Evolutionary conservation across 2,797 vertebrate species (phyloP).

Genomic region (Gymnoscopelus braueri): DNA sequence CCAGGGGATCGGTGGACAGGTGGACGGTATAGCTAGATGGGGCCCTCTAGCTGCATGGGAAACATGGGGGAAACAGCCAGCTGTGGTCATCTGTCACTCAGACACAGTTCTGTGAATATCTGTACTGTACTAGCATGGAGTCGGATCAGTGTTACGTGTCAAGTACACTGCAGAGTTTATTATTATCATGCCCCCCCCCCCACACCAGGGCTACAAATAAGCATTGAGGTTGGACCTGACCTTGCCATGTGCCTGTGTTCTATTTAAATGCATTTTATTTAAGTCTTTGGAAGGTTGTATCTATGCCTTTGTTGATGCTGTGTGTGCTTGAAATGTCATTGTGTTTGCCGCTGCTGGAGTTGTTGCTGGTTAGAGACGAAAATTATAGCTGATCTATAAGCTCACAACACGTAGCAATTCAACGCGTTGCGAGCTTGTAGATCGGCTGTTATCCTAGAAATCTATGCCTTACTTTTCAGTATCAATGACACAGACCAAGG

Average conservation of each 20-base stretch:
- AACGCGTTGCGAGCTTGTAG: too few species aligned
- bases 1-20: conserved; percentile 46
- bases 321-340: conserved; percentile 5
- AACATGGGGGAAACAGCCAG: conserved; percentile 45
- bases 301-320: conserved; percentile 28
- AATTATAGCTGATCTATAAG: too few species aligned
- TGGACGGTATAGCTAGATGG: conserved; percentile 27
- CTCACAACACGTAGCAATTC: too few species aligned
- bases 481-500: too few species aligned
- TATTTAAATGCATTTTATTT: conserved; percentile 40
- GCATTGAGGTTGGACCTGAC: conserved; percentile 21
- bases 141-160: conserved; percentile 48
- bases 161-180: conserved; percentile 52
- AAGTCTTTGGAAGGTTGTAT: conserved; percentile 27
- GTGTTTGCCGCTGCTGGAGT: too few species aligned
- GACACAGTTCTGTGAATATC: conserved; percentile 42
- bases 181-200: conserved; percentile 55
- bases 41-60: conserved; percentile 26
- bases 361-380: too few species aligned
- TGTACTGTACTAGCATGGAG: conserved; percentile 19
- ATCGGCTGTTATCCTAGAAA: too few species aligned
- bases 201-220: conserved; percentile 31
- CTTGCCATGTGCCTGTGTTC: conserved; percentile 32
- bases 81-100: conserved; percentile 48
- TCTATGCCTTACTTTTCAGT: too few species aligned